Conservation (phyloP, 2,113 vertebrate genomes). For the Rynchops niger region DNA sequence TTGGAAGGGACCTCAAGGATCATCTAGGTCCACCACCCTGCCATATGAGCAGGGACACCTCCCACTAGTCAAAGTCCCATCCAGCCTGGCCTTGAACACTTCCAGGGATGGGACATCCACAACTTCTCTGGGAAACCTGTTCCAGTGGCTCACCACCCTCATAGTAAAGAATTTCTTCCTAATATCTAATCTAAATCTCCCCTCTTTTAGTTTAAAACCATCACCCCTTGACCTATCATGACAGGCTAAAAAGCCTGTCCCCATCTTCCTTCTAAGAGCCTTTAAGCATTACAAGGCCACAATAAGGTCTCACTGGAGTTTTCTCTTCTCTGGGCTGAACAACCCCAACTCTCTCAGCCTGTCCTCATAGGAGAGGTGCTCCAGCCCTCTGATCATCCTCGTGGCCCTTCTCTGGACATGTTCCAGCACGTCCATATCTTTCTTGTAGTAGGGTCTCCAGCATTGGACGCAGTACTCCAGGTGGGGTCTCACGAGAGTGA, state of each 20-base stretch:
- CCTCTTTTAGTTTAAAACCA: background rate
- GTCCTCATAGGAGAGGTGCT: background rate
- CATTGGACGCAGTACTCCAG: background rate
- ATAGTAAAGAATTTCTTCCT: background rate
- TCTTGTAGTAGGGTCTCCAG: background rate
- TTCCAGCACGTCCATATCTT: background rate
- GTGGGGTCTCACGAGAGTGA: background rate
- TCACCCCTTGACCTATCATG: background rate
- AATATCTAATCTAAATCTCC: background rate
- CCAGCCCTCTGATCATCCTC: background rate
- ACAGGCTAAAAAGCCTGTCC: background rate
- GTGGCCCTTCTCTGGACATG: background rate
- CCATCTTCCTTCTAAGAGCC: background rate
- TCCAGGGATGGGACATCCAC: background rate
- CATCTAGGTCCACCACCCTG: background rate
- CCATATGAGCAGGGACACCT: background rate
- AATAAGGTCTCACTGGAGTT: background rate
- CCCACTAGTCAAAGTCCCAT: background rate
- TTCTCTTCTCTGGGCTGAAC: background rate
- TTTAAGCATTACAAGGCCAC: background rate
- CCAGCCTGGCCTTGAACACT: background rate
- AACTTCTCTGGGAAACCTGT: background rate
- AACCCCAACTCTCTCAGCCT: background rate
- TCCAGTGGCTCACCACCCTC: background rate
- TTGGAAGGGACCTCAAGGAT: background rate